These are phyloP conservation scores for Sturnus vulgaris DNA, from an alignment of 2,113 vertebrate species.

Conservation along the genomic window DNA sequence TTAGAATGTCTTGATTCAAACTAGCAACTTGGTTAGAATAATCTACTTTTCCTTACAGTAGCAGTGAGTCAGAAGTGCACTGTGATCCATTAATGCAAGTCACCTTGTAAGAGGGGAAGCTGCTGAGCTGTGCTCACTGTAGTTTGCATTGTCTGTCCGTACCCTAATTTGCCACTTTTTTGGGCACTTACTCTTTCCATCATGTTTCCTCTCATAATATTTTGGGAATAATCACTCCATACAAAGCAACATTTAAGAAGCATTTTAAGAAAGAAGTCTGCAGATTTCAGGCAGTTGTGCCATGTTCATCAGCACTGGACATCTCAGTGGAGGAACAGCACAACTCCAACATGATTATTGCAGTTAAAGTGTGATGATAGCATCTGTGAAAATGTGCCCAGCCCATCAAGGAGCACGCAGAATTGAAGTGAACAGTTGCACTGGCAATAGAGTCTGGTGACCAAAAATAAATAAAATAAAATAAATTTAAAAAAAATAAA, in stretches of 20 bases:
- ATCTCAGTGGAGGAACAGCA: background rate
- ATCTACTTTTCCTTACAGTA: background rate
- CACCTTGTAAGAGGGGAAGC: background rate
- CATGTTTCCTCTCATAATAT: background rate
- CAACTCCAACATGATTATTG: background rate
- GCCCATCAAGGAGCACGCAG: background rate
- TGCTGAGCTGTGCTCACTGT: background rate
- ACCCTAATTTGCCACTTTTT: background rate
- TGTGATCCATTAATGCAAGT: background rate
- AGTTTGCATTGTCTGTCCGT: background rate
- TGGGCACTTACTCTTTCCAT: background rate
- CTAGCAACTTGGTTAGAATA: background rate
- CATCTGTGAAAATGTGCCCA: slow-evolving; percentile 36
- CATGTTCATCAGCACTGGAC: background rate
- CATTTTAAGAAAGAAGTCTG: background rate
- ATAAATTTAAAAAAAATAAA: no score
- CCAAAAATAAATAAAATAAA: background rate
- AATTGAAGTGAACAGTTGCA: slow-evolving; percentile 28
- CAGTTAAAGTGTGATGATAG: background rate
- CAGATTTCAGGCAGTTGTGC: background rate
- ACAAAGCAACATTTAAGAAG: background rate
- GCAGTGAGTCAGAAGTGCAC: background rate
- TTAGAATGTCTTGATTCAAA: background rate
- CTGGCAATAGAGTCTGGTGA: background rate
- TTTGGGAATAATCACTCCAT: background rate